These are phyloP conservation scores for Ferdinandea cuprea DNA, from an alignment of 2,888 invertebrate genomes.

Conservation along the genomic window DNA sequence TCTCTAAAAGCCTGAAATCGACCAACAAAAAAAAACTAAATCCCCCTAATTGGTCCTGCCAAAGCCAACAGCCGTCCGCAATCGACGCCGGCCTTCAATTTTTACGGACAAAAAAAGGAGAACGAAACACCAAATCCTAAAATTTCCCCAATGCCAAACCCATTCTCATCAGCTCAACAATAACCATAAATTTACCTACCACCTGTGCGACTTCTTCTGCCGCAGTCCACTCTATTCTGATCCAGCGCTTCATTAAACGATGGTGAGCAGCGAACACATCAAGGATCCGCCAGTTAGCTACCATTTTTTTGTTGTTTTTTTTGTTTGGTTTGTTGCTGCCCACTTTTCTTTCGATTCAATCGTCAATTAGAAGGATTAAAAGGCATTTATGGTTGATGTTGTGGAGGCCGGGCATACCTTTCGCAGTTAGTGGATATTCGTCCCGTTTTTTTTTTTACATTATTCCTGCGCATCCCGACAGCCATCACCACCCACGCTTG, in stretches of 20 bases:
- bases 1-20: no score
- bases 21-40: no score
- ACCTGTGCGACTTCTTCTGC: constrained; percentile 42
- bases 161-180: constrained; percentile 63
- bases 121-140: constrained; percentile 49
- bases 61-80: constrained; percentile 11
- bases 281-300: constrained; percentile 55
- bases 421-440: constrained; percentile 28
- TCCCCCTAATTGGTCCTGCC: constrained; percentile 33
- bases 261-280: constrained; percentile 45
- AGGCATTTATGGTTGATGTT: constrained; percentile 69
- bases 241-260: constrained; percentile 68
- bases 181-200: constrained; percentile 42
- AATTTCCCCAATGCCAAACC: constrained; percentile 69
- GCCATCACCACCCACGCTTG: no score
- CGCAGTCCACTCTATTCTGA: constrained; percentile 59
- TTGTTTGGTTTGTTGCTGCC: constrained; percentile 56
- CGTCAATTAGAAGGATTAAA: constrained; percentile 73
- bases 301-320: constrained; percentile 38
- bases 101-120: constrained; percentile 10
- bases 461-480: background rate
- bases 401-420: no score
- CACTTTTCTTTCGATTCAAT: constrained; percentile 67
- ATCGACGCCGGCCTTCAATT: no score
- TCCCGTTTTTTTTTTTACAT: constrained; percentile 30